phyloP scores from a whole-genome alignment of 2,797 vertebrate genomes.

The Parambassis ranga region DNA sequence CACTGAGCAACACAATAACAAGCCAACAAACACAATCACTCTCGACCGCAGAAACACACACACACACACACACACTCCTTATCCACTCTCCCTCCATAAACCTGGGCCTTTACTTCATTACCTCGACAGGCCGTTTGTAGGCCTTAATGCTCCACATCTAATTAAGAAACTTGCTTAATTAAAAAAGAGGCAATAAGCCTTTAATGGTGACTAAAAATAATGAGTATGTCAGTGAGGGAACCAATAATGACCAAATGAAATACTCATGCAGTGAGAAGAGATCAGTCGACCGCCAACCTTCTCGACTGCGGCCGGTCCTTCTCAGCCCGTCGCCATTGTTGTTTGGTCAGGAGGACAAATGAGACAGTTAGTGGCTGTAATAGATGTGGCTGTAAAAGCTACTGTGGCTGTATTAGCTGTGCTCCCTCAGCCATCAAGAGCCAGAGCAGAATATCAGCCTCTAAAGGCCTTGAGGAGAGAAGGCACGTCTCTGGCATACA shows the following conservation, averaged over 20 bases:
- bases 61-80: constrained; percentile 23
- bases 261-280: constrained; percentile 43
- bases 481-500: constrained; percentile 50
- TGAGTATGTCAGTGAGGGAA: constrained; percentile 56
- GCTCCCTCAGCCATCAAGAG: constrained; percentile 56
- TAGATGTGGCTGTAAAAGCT: constrained; percentile 63
- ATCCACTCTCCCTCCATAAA: constrained; percentile 53
- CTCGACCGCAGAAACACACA: constrained; percentile 33
- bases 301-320: background rate
- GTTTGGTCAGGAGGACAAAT: constrained; percentile 67
- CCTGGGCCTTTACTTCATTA: constrained; percentile 67
- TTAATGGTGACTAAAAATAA: constrained; percentile 74
- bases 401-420: constrained; percentile 41
- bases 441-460: constrained; percentile 34
- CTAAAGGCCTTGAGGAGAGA: constrained; percentile 59
- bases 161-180: constrained; percentile 80
- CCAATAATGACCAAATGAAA: constrained; percentile 70
- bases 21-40: constrained; percentile 55
- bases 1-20: constrained; percentile 51
- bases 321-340: constrained; percentile 26
- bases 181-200: constrained; percentile 76
- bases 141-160: constrained; percentile 66
- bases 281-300: background rate
- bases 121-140: constrained; percentile 62
- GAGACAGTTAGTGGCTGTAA: constrained; percentile 62